phyloP scores from a whole-genome alignment of 2,888 invertebrate genomes.

The Pseudococcus longispinus region DNA sequence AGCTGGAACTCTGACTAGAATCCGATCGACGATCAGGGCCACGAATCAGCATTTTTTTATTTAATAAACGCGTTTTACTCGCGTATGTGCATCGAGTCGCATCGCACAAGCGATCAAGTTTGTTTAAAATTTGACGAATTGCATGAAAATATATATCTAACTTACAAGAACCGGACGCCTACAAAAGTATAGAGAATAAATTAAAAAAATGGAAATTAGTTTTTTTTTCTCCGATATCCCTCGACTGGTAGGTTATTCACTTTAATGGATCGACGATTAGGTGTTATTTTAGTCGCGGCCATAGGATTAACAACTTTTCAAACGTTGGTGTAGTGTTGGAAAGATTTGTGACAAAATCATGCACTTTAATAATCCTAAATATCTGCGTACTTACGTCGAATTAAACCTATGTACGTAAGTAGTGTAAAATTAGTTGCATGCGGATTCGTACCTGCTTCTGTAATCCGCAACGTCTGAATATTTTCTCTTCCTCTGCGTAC shows the following conservation, averaged over 20 bases:
- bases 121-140: conserved; percentile 38
- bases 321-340: not conserved
- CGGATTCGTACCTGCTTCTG: not conserved
- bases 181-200: conserved; percentile 14
- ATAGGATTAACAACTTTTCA: conserved; percentile 37
- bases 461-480: not conserved
- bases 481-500: not conserved
- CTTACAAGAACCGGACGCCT: not conserved
- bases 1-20: conserved; percentile 47
- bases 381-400: not conserved
- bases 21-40: conserved; percentile 15
- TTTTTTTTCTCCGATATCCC: not conserved
- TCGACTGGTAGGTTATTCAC: conserved; percentile 33
- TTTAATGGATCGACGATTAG: conserved; percentile 31
- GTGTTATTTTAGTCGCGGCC: not conserved
- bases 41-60: conserved; percentile 27
- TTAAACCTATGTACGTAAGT: not conserved
- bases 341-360: conserved; percentile 22
- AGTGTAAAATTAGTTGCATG: not conserved
- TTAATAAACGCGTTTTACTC: not conserved
- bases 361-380: not conserved
- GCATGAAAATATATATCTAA: not conserved
- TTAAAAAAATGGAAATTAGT: conserved; percentile 31
- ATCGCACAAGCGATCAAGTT: not conserved
- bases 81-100: not conserved